A percentile compares a stretch with the other conserved stretches of the same genome.
These are phyloP conservation scores for Python bivittatus DNA, from an alignment of 2,113 vertebrate species.

Conservation along the genomic window DNA sequence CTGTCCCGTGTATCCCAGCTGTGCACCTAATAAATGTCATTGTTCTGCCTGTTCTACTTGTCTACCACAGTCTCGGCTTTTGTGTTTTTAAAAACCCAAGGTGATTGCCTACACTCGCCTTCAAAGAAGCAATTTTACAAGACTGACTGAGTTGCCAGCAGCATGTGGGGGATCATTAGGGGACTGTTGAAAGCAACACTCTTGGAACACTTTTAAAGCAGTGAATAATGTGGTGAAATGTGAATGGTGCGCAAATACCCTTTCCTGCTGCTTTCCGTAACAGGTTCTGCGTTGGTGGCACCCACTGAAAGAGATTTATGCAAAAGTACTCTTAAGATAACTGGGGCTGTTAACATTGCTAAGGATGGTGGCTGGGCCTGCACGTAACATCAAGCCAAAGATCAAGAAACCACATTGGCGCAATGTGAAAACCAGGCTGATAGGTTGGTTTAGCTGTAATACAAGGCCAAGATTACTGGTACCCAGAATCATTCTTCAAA, in stretches of 20 bases:
- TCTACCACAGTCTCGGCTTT: neutral
- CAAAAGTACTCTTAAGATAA: neutral
- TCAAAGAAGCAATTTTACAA: constrained; percentile 12
- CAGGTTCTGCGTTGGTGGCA: neutral
- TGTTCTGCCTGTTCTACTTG: neutral
- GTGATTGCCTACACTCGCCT: neutral
- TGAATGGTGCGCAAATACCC: neutral
- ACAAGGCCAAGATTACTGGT: neutral
- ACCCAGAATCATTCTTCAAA: neutral
- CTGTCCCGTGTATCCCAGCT: neutral
- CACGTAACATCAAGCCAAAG: neutral
- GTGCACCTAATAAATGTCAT: neutral
- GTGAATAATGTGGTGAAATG: neutral
- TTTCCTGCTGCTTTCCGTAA: neutral
- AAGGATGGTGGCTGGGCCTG: neutral
- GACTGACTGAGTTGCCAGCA: neutral
- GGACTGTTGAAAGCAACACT: constrained; percentile 17
- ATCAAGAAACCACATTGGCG: neutral
- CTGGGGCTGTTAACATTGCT: neutral
- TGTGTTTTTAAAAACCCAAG: neutral
- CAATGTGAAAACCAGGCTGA: neutral
- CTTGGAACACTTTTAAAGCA: neutral
- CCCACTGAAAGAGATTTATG: neutral
- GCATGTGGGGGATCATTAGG: constrained; percentile 2
- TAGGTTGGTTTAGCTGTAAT: neutral